These are phyloP conservation scores for Odontesthes bonariensis DNA, from an alignment of 2,113 vertebrate genomes.

Conservation along the genomic window DNA sequence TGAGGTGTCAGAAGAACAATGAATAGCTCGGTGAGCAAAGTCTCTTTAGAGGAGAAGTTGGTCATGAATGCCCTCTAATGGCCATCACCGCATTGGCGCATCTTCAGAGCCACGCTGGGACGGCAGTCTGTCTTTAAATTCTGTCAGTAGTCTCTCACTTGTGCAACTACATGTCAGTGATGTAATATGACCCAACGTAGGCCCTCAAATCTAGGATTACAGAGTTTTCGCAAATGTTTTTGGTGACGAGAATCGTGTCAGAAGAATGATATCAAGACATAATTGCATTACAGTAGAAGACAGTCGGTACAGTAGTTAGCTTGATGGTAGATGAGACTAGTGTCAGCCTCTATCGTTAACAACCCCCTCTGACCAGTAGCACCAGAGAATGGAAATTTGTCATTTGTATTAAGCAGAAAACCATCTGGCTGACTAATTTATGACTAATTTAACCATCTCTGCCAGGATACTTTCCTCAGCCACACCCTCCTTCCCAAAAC, in stretches of 20 bases:
- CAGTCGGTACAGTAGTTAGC: no score
- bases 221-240: background rate
- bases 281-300: background rate
- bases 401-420: no score
- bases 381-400: no score
- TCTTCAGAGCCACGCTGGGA: slow-evolving; percentile 41
- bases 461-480: no score
- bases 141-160: background rate
- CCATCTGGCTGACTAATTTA: no score
- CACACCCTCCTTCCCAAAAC: no score
- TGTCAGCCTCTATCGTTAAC: no score
- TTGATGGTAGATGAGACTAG: no score
- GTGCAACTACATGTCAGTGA: slow-evolving; percentile 10
- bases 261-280: background rate
- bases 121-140: slow-evolving; percentile 13
- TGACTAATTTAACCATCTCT: no score
- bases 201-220: no score
- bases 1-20: slow-evolving; percentile 47
- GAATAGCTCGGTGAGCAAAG: slow-evolving; percentile 56
- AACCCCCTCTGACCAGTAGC: no score
- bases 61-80: slow-evolving; percentile 20
- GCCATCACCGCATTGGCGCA: slow-evolving; percentile 45
- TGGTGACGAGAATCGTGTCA: background rate
- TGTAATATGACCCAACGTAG: slow-evolving; percentile 5
- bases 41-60: slow-evolving; percentile 30